phyloP scores from a whole-genome alignment of 1,140 invertebrate species.

The Gonatopus flavifemur region DNA sequence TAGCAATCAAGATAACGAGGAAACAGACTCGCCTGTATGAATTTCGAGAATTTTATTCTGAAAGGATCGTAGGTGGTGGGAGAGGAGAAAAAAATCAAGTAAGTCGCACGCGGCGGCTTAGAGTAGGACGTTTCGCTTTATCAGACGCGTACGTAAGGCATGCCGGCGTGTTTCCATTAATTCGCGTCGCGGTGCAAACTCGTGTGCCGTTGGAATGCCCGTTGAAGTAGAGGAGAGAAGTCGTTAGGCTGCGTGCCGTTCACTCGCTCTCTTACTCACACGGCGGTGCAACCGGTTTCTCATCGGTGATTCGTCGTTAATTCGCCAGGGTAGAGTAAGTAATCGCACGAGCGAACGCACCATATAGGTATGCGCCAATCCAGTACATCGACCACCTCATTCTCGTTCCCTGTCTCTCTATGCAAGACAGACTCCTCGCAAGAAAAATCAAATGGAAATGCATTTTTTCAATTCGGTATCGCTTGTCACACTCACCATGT shows the following conservation, averaged over 20 bases:
- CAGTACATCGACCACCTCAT: slow-evolving; percentile 43
- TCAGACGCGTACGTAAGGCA: slow-evolving; percentile 41
- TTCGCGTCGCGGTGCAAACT: slow-evolving; percentile 50
- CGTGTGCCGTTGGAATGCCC: slow-evolving; percentile 48
- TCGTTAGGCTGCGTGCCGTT: slow-evolving; percentile 48
- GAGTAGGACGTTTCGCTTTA: slow-evolving; percentile 48
- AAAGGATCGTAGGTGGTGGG: too few species aligned
- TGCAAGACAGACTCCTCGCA: slow-evolving; percentile 7
- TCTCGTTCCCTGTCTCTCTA: slow-evolving; percentile 29
- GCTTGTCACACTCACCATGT: slow-evolving; percentile 36
- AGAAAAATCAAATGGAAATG: neutral
- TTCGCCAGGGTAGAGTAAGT: slow-evolving; percentile 47
- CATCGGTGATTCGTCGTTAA: slow-evolving; percentile 50
- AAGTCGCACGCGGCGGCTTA: too few species aligned
- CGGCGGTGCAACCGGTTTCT: slow-evolving; percentile 47
- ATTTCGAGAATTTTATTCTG: too few species aligned
- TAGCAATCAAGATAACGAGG: too few species aligned
- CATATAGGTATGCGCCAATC: too few species aligned
- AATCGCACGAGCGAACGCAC: slow-evolving; percentile 34
- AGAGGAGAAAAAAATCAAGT: too few species aligned
- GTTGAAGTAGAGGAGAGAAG: slow-evolving; percentile 42
- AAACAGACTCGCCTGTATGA: too few species aligned
- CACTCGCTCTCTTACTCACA: slow-evolving; percentile 13
- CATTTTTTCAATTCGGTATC: neutral
- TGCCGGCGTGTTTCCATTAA: slow-evolving; percentile 54